These are phyloP conservation scores for Stenotaenia linearis DNA, from an alignment of 2,888 invertebrate genomes.

Conservation along the genomic window DNA sequence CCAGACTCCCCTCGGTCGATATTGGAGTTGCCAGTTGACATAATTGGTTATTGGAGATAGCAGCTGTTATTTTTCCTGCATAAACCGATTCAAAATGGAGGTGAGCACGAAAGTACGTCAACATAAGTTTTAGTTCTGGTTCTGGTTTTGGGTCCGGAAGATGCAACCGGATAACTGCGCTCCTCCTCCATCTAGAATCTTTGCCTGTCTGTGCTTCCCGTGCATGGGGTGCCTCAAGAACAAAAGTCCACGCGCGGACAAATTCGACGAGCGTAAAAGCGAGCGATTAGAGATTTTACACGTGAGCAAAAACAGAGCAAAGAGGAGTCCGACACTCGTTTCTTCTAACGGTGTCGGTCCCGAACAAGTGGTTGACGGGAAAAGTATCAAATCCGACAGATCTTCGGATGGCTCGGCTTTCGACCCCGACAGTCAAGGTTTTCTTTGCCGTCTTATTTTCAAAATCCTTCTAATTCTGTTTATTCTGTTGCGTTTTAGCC, in stretches of 20 bases:
- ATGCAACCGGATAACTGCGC: neutral
- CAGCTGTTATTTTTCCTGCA: neutral
- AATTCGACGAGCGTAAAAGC: neutral
- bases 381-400: neutral
- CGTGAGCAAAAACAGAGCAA: neutral
- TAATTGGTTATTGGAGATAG: neutral
- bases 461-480: too few species aligned
- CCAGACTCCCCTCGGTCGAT: neutral
- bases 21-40: constrained; percentile 2
- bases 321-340: neutral
- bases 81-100: neutral
- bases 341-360: neutral
- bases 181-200: neutral
- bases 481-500: neutral
- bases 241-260: neutral
- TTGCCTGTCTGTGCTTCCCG: neutral
- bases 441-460: too few species aligned
- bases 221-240: neutral
- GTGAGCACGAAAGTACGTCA: neutral
- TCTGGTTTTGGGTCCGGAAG: neutral
- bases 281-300: neutral
- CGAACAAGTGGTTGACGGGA: neutral
- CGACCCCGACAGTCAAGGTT: neutral
- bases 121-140: neutral
- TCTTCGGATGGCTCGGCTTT: neutral